Evolutionary conservation across 2,113 vertebrate species (phyloP).

Genomic region (Peucedramus taeniatus): DNA sequence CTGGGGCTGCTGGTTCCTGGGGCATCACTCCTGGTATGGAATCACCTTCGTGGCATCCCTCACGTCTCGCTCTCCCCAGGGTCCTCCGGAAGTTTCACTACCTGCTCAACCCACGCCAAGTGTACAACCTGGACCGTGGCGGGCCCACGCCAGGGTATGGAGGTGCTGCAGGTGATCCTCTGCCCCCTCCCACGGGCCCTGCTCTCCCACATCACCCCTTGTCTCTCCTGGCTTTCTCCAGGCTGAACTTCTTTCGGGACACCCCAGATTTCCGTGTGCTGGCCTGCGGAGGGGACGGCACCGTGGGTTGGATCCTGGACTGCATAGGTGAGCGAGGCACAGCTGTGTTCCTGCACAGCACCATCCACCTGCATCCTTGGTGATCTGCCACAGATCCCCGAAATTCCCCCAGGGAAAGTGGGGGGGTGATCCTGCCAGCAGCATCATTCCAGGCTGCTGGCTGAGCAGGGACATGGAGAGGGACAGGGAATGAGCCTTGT

Average conservation of each 20-base stretch:
- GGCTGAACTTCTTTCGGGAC: slow-evolving; percentile 75
- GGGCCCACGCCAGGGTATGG: slow-evolving; percentile 74
- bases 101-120: slow-evolving; percentile 80
- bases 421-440: background rate
- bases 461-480: background rate
- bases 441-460: background rate
- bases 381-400: fast-evolving
- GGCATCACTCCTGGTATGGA: background rate
- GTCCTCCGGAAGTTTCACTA: slow-evolving; percentile 80
- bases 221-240: slow-evolving; percentile 41
- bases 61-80: background rate
- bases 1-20: fast-evolving
- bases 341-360: background rate
- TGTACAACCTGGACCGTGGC: slow-evolving; percentile 77
- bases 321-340: slow-evolving; percentile 71
- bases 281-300: slow-evolving; percentile 77
- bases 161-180: background rate
- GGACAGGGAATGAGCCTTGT: background rate
- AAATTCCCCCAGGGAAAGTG: fast-evolving
- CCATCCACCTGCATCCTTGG: fast-evolving
- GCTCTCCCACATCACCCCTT: background rate
- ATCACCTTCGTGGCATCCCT: background rate
- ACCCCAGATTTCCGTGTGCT: slow-evolving; percentile 76
- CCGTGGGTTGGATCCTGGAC: slow-evolving; percentile 79
- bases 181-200: fast-evolving